Percentiles rank a stretch among this genome's conserved stretches.
These are phyloP conservation scores for Tethya wilhelma DNA, from an alignment of 37 sponge, comb jelly and placozoan genomes.

Conservation along the genomic window DNA sequence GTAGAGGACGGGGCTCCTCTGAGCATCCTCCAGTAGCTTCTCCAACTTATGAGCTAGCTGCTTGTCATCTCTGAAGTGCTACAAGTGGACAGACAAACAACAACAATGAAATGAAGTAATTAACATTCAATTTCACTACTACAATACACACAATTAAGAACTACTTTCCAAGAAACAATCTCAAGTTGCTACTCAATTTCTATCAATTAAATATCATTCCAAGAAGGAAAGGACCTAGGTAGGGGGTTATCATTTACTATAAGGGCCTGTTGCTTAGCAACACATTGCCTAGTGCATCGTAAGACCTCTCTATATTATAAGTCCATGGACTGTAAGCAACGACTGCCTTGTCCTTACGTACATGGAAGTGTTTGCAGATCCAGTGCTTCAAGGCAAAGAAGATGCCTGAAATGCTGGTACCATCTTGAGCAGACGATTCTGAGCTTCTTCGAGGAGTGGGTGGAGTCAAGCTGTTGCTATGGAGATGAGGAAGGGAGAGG, in stretches of 20 bases:
- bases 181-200: too few species aligned
- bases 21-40: constrained; percentile 31
- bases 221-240: too few species aligned
- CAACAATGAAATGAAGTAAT: background rate
- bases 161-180: too few species aligned
- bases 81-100: background rate
- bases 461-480: background rate
- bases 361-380: constrained; percentile 73
- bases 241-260: too few species aligned
- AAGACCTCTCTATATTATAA: too few species aligned
- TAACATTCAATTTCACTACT: background rate
- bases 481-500: background rate
- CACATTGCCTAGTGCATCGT: too few species aligned
- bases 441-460: background rate
- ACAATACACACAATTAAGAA: background rate
- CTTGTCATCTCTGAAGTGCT: constrained; percentile 42
- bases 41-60: constrained; percentile 29
- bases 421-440: background rate
- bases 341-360: too few species aligned
- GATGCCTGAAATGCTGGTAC: constrained; percentile 30
- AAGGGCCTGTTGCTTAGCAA: too few species aligned
- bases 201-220: too few species aligned
- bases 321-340: too few species aligned
- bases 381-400: constrained; percentile 75
- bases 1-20: background rate